Base-by-base conservation (phyloP, 64 coral and sea anemone genomes). In the Porites australiensis region DNA sequence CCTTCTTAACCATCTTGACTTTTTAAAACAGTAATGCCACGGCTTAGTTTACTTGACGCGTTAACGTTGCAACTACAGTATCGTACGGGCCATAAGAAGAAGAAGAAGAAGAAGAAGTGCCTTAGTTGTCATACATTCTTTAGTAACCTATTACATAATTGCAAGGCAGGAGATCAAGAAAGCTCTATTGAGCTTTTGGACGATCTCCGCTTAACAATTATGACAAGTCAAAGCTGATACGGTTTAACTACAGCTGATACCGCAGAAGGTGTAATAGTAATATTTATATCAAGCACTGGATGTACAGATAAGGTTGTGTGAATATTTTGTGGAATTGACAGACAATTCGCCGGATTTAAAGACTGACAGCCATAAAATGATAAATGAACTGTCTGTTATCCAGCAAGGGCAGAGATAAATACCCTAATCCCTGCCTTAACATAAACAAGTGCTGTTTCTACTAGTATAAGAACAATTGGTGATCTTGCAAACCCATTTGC, bases 371-470 rank as follows among this genome's bases (percentile, higher is more conserved):
- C 44, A 81, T 57, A 63, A 81, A 81, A 45, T 13, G 55, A 55
- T 23, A 27, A 55, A 62, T 64, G 5, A 63, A 19, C 22, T 81
- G 58, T 44, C 53, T 80, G 77, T 37, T 22, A 43, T 58, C 77
- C 53, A 55, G n/a, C 77, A 59, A 68, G 8, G 64, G 12, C 37
- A n/a, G 27, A 37, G 63, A 10, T 12, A 22, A 84, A 68, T 52
- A 23, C 18, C 16, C 3, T 37, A 37, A 37, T 37, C 27, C 27
- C 27, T 37, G 27, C 27, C 27, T 68, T 68, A 50, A 84, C 44
- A 68, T 68, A 67, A 68, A 84, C 81, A 84, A 15, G 13, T 44
- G 23, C 18, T 37, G 49, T 84, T 49, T 69, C 27, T 81, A 61
- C 13, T 59, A 45, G 58, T 62, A 61, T 20, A 2, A 11, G 47